A percentile compares a stretch with the other conserved stretches of the same genome.
phyloP scores from a whole-genome alignment of 2,888 invertebrate genomes.

The Augiades crinisus region DNA sequence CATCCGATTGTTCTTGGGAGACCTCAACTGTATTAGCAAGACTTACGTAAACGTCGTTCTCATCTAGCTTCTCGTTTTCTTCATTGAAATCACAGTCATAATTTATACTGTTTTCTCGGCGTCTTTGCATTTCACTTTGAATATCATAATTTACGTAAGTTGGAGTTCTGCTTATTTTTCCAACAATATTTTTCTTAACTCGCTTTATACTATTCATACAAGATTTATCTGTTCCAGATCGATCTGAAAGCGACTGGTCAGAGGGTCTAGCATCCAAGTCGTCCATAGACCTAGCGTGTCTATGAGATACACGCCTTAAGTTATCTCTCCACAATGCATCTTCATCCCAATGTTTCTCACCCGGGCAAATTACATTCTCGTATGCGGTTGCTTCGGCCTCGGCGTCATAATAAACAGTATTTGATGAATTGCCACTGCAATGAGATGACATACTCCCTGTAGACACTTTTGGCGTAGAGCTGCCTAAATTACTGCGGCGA shows the following conservation, averaged over 20 bases:
- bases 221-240: conserved; percentile 51
- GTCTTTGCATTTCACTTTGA: conserved; percentile 69
- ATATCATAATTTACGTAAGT: conserved; percentile 90
- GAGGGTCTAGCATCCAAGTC: conserved; percentile 83
- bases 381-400: conserved; percentile 69
- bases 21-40: conserved; percentile 58
- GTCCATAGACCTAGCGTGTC: conserved; percentile 91
- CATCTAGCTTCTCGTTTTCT: conserved; percentile 49
- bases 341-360: conserved; percentile 91
- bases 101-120: conserved; percentile 44
- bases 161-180: conserved; percentile 85
- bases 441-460: conserved; percentile 75
- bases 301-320: conserved; percentile 87
- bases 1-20: conserved; percentile 59
- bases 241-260: conserved; percentile 43
- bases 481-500: conserved; percentile 39
- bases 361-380: conserved; percentile 77
- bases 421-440: conserved; percentile 73
- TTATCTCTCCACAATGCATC: conserved; percentile 91
- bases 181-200: conserved; percentile 53
- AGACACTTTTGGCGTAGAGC: conserved; percentile 56
- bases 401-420: conserved; percentile 73
- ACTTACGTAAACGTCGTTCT: conserved; percentile 78
- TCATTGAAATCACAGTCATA: conserved; percentile 40
- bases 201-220: conserved; percentile 71